These are phyloP conservation scores for Nibea albiflora DNA, from an alignment of 2,113 vertebrate species.

Conservation along the genomic window DNA sequence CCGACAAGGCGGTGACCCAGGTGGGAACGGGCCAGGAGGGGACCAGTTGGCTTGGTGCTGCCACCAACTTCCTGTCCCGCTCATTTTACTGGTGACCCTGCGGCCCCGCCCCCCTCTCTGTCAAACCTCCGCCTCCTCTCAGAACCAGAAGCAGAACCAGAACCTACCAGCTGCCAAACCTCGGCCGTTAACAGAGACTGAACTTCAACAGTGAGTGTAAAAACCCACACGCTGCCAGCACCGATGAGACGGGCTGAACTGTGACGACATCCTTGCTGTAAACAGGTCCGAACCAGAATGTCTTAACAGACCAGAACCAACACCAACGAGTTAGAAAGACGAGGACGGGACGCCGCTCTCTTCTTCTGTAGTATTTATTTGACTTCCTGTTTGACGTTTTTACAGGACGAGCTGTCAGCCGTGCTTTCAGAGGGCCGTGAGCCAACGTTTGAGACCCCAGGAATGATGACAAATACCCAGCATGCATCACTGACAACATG, in stretches of 20 bases:
- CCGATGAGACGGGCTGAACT: background rate
- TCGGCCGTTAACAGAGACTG: background rate
- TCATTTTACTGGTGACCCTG: slow-evolving; percentile 95
- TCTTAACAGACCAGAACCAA: slow-evolving; percentile 44
- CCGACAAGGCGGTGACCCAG: slow-evolving; percentile 86
- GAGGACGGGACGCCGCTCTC: background rate
- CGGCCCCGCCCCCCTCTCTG: background rate
- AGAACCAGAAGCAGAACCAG: slow-evolving; percentile 66
- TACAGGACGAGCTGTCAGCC: background rate
- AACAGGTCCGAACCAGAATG: slow-evolving; percentile 77
- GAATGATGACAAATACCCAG: background rate
- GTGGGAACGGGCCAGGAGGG: slow-evolving; percentile 83
- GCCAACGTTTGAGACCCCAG: background rate
- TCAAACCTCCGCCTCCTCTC: background rate
- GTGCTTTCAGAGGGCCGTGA: slow-evolving; percentile 18
- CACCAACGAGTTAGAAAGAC: background rate
- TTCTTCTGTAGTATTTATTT: slow-evolving; percentile 38
- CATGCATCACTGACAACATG: too few relatives aligned
- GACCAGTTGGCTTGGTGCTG: slow-evolving; percentile 90
- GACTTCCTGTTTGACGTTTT: background rate
- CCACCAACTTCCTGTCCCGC: slow-evolving; percentile 93
- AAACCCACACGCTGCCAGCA: background rate
- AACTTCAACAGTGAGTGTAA: background rate
- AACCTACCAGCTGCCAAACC: slow-evolving; percentile 41
- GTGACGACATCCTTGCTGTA: slow-evolving; percentile 71